Base-by-base conservation (phyloP, 1,140 invertebrate genomes). In the Catajapyx aquilonaris region DNA sequence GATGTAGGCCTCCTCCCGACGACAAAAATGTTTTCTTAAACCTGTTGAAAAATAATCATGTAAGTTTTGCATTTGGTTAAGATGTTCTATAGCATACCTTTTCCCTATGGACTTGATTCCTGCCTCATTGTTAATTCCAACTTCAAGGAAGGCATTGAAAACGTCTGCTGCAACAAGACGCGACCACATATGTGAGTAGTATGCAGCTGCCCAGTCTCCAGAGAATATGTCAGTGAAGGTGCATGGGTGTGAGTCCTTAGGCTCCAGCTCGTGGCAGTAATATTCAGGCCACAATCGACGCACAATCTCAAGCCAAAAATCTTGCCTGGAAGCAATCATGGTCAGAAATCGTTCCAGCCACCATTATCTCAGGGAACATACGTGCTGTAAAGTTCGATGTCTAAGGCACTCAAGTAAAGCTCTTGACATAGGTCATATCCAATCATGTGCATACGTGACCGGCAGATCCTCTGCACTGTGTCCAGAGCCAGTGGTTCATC, bases 121-220 rank as follows among this genome's bases (percentile, higher is more conserved):
- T n/a, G n/a, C n/a, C n/a, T n/a, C n/a, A n/a, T n/a, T n/a, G n/a
- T n/a, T n/a, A n/a, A n/a, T n/a, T n/a, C n/a, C n/a, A n/a, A n/a
- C n/a, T n/a, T n/a, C n/a, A n/a, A n/a, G n/a, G n/a, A 93, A 91
- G 25, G 80, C 76, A 53, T 71, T 75, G 48, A 78, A 88, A 11
- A 79, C 66, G 59, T 95, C 88, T 1, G 86, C 84, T 1, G 86
- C 86, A 22, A 91, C 65, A 68, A 95, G 76, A 59, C 71, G 64
- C 2, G 81, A 77, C 79, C 81, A 87, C 4, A 81, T 44, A 47
- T 71, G 60, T 34, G 74, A 73, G 43, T 76, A 85, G 54, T 80
- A 79, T 1, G 76, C 73, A 5, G 75, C 77, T 1, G 60, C 69
- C 68, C 69, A 79, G 44, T 76, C 66, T 39, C 71, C 73, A 15